Conservation (phyloP, 2,888 invertebrate genomes). For the Sesamia inferens region DNA sequence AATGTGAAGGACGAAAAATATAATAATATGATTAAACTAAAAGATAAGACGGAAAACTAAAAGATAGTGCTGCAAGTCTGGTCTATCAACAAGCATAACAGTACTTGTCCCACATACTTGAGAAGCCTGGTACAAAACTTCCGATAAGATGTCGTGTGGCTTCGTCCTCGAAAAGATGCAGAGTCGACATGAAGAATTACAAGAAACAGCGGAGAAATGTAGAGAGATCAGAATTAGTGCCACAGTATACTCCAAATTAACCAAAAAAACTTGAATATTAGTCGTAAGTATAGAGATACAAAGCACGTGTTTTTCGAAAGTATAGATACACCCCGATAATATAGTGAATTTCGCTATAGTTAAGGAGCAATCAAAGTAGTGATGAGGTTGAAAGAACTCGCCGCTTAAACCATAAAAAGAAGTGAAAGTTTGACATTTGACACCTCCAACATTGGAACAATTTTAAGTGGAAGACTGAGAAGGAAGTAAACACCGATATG, state of each 20-base stretch:
- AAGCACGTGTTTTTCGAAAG: neutral
- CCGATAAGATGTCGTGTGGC: too few relatives aligned
- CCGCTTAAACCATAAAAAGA: neutral
- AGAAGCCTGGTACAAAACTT: slow-evolving; percentile 10
- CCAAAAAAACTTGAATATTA: neutral
- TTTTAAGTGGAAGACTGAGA: neutral
- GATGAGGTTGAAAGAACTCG: neutral
- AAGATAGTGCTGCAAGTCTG: slow-evolving; percentile 1
- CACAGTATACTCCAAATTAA: neutral
- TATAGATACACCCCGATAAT: neutral
- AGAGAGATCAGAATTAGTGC: neutral
- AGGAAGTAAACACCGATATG: slow-evolving; percentile 26
- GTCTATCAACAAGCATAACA: slow-evolving; percentile 21
- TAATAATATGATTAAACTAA: too few relatives aligned
- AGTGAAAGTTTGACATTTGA: slow-evolving; percentile 1
- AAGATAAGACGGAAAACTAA: neutral
- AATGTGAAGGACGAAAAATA: neutral
- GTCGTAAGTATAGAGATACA: neutral
- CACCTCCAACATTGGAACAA: neutral
- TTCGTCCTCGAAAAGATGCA: neutral
- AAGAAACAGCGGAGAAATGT: neutral
- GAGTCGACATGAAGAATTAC: neutral
- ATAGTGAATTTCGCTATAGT: neutral
- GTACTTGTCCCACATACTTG: slow-evolving; percentile 8
- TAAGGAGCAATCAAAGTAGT: neutral